These are phyloP conservation scores for Burhinus bistriatus DNA, from an alignment of 2,113 vertebrate genomes.

Conservation along the genomic window DNA sequence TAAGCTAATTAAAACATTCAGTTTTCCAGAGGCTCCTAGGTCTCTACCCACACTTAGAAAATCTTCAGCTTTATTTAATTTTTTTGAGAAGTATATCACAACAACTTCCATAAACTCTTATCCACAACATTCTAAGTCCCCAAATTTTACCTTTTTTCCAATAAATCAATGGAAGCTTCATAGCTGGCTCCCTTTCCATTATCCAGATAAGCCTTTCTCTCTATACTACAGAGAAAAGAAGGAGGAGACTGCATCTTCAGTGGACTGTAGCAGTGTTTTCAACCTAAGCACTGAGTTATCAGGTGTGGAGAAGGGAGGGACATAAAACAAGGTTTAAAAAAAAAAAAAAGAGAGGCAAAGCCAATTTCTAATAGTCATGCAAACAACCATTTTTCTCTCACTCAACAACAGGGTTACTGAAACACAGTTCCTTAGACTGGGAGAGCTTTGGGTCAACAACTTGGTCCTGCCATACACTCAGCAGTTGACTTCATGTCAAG, in stretches of 20 bases:
- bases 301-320: not conserved
- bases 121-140: fast-evolving
- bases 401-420: not conserved
- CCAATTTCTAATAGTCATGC: not conserved
- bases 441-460: not conserved
- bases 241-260: not conserved
- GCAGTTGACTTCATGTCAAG: not conserved
- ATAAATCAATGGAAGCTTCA: not conserved
- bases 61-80: not conserved
- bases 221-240: not conserved
- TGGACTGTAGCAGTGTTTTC: not conserved
- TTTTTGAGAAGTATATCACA: not conserved
- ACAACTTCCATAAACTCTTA: not conserved
- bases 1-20: not conserved
- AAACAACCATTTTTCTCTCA: not conserved
- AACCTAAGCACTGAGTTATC: not conserved
- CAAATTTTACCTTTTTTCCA: not conserved
- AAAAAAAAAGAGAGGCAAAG: not conserved
- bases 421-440: not conserved
- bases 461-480: not conserved
- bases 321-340: not conserved
- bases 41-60: not conserved
- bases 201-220: not conserved
- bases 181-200: not conserved
- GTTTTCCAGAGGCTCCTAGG: not conserved